Conservation (phyloP, 2,113 vertebrate species). For the Equus quagga region DNA sequence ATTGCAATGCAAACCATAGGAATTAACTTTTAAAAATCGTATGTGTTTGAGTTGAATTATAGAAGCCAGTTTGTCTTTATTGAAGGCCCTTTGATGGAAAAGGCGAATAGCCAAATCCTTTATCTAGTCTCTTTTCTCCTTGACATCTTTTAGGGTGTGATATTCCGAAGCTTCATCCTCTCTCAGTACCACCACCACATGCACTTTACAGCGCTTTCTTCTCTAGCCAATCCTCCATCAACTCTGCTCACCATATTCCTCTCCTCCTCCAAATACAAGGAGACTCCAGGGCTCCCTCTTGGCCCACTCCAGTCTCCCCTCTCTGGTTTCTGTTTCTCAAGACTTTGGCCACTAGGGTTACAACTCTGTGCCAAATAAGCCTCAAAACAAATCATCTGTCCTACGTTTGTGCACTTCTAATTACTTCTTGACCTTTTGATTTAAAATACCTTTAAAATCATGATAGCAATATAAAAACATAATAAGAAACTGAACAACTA, state of each 20-base stretch:
- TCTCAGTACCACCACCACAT: neutral
- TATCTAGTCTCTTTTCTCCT: neutral
- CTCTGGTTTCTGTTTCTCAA: neutral
- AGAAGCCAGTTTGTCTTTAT: neutral
- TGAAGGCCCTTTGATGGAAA: neutral
- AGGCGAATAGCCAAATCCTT: neutral
- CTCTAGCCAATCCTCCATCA: neutral
- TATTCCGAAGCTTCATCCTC: neutral
- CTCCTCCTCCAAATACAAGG: neutral
- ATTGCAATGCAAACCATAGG: neutral
- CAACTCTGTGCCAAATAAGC: neutral
- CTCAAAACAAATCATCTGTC: neutral
- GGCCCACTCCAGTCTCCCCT: neutral
- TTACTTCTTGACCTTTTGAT: neutral
- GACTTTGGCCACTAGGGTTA: neutral
- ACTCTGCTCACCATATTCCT: neutral
- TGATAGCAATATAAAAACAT: neutral
- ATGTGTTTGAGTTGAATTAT: neutral
- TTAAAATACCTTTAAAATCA: neutral
- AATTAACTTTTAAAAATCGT: conserved; percentile 11
- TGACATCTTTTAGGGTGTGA: neutral
- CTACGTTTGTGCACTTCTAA: neutral
- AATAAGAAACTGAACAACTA: neutral
- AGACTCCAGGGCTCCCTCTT: neutral
- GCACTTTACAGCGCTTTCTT: neutral